Evolutionary conservation across 2,797 vertebrate genomes (phyloP), one percentile per base, ranked within the genome.

Genomic region (Catostomus latipinnis): DNA sequence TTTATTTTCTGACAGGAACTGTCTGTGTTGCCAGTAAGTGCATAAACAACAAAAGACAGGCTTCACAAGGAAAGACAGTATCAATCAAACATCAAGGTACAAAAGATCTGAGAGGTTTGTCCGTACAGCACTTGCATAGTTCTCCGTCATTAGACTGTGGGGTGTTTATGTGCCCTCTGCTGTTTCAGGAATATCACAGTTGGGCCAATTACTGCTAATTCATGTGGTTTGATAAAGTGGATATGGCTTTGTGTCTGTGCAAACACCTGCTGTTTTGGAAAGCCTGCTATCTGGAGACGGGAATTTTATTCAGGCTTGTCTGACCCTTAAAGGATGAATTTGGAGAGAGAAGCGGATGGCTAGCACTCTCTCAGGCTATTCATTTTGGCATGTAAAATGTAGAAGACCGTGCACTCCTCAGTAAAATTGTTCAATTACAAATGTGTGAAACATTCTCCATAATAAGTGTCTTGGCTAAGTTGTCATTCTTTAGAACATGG

Each of bases 181-280:
- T 10, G 22, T 85, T 34, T 34, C 78, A 60, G 79, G 79, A 85
- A 86, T 74, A 81, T 84, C 69, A 79, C 81, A 72, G 78, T 71
- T 54, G 50, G 73, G 82, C 77, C 85, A 91, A 87, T 92, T 88
- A 88, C 74, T 84, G 80, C 75, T 86, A 88, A 90, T 91, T 91
- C 80, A 77, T 67, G 46, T 57, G 77, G 63, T 69, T 81, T 86
- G 85, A 88, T 85, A 66, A 81, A 83, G 50, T 83, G 67, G 75
- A 73, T 22, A 22, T 80, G 72, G 85, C 65, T 65, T 73, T 9
- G n/a, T 72, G 76, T 73, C 57, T 67, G 62, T 45, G 43, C 14
- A 22, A 75, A 13, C 61, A 68, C 53, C 53, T 22, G 45, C 14
- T 71, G 49, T 83, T 12, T 78, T 76, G 67, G 75, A 57, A 77